phyloP scores from a whole-genome alignment of 2,113 vertebrate genomes.

The Salvelinus fontinalis region DNA sequence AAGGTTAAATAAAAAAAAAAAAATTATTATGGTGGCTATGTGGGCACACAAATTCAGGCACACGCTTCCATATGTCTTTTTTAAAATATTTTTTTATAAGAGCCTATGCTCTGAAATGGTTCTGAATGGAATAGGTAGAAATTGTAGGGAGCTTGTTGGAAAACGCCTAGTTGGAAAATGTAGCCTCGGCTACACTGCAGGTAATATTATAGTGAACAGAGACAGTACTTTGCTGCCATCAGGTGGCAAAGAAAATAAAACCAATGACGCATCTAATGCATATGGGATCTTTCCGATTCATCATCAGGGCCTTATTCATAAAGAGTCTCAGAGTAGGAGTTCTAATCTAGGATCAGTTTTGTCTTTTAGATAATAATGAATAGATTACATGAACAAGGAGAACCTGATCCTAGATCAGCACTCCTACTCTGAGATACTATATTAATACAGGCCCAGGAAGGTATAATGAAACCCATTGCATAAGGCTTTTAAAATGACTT shows the following conservation, averaged over 20 bases:
- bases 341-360: no score
- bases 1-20: no score
- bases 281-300: neutral
- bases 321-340: neutral
- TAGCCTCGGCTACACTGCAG: neutral
- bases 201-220: accelerated
- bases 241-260: slow-evolving; percentile 43
- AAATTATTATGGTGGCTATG: slow-evolving; percentile 45
- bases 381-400: no score
- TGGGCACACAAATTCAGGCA: neutral
- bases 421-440: no score
- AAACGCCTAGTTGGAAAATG: neutral
- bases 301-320: neutral
- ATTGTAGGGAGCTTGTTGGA: neutral
- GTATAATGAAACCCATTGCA: neutral
- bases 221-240: slow-evolving; percentile 56
- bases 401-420: no score
- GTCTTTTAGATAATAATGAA: no score
- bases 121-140: slow-evolving; percentile 49
- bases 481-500: neutral
- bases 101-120: slow-evolving; percentile 36
- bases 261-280: neutral
- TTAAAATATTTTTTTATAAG: slow-evolving; percentile 31
- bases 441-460: no score
- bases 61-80: neutral